Evolutionary conservation across 2,888 invertebrate species (phyloP).

Genomic region (Cantharis nigra): DNA sequence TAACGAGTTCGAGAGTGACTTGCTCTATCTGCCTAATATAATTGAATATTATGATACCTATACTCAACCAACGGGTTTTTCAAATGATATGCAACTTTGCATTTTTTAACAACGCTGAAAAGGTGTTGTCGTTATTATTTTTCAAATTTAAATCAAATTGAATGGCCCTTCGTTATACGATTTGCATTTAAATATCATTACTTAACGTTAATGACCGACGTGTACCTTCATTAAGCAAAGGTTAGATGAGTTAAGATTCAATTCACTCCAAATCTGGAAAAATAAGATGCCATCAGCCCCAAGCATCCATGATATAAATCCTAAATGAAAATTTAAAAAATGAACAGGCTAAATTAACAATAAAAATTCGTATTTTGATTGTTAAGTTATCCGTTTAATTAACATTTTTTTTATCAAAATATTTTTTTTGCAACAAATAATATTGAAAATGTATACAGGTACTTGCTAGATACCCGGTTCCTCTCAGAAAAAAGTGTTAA

Average conservation of each 20-base stretch:
- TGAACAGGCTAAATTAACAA: too few relatives aligned
- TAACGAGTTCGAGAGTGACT: not conserved
- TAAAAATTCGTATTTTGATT: too few relatives aligned
- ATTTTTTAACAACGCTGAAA: not conserved
- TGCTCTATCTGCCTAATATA: not conserved
- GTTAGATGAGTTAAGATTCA: not conserved
- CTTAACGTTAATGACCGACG: not conserved
- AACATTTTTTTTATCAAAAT: too few relatives aligned
- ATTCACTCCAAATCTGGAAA: not conserved
- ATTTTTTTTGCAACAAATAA: too few relatives aligned
- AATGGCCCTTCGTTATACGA: not conserved
- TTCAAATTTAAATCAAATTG: not conserved
- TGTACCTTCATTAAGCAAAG: not conserved
- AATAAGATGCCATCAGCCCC: not conserved
- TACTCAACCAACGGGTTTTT: not conserved
- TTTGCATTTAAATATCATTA: not conserved
- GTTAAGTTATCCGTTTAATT: too few relatives aligned
- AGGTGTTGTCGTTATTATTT: not conserved
- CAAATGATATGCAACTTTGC: not conserved
- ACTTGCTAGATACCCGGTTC: too few relatives aligned
- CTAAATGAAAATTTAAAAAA: too few relatives aligned
- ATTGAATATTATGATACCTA: not conserved
- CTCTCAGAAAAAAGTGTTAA: too few relatives aligned
- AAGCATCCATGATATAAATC: too few relatives aligned
- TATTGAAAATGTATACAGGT: too few relatives aligned